A percentile compares a stretch with the other conserved stretches of the same genome.
phyloP scores from a whole-genome alignment of 2,888 invertebrate species.

The Tinea semifulvella region DNA sequence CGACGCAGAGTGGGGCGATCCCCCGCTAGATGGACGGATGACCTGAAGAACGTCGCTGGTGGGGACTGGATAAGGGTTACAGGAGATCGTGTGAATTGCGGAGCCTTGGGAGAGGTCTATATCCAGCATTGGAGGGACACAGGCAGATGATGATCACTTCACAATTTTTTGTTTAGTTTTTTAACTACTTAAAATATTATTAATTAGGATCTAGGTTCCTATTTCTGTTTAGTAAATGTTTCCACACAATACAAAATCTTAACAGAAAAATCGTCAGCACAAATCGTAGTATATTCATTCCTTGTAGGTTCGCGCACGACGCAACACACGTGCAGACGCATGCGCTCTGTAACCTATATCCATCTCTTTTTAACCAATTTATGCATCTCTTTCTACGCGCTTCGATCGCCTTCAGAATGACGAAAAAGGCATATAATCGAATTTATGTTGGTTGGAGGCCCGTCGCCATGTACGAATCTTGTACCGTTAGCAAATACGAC shows the following conservation, averaged over 20 bases:
- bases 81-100: no score
- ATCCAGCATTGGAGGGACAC: no score
- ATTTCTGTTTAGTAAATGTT: neutral
- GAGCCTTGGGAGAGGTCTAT: no score
- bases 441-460: slow-evolving; percentile 45
- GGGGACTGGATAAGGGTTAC: no score
- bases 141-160: no score
- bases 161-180: no score
- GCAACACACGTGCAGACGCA: slow-evolving; percentile 54
- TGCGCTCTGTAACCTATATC: slow-evolving; percentile 32
- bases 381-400: slow-evolving; percentile 34
- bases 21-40: no score
- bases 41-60: no score
- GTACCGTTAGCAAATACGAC: slow-evolving; percentile 36
- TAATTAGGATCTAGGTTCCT: neutral
- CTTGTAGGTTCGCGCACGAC: neutral
- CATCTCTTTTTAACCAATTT: slow-evolving; percentile 32
- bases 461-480: slow-evolving; percentile 20
- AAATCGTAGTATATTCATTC: neutral
- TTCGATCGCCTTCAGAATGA: slow-evolving; percentile 60
- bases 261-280: neutral
- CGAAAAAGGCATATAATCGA: slow-evolving; percentile 62
- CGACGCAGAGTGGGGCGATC: no score
- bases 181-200: slow-evolving; percentile 6
- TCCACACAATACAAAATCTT: neutral